Evolutionary conservation across 2,888 invertebrate species (phyloP).

Genomic region (Agriopis aurantiaria): DNA sequence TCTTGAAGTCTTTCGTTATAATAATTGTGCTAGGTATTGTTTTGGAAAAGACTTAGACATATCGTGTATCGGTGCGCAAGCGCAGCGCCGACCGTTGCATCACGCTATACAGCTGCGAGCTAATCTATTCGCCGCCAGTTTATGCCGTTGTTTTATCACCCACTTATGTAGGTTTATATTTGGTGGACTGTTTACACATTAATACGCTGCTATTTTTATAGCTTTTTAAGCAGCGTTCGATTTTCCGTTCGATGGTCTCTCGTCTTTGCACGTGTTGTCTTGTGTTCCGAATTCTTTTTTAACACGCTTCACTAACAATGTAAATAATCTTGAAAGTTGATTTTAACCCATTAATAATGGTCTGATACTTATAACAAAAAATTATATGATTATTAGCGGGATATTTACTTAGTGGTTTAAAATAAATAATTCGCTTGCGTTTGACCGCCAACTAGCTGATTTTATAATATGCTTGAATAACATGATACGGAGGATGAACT

Average conservation of each 20-base stretch:
- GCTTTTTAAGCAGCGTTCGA: background rate
- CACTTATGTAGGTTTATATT: constrained; percentile 13
- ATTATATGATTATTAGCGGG: too few relatives aligned
- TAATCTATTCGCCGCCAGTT: constrained; percentile 4
- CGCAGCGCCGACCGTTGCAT: constrained; percentile 1
- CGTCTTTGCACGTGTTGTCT: too few relatives aligned
- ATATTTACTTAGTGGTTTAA: too few relatives aligned
- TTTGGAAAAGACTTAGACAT: constrained; percentile 3
- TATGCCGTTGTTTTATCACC: constrained; percentile 11
- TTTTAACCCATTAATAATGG: too few relatives aligned
- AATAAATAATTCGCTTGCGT: too few relatives aligned
- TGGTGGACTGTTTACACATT: constrained; percentile 4
- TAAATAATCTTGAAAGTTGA: too few relatives aligned
- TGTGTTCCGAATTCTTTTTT: too few relatives aligned
- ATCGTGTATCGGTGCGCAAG: background rate
- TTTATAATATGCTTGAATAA: too few relatives aligned
- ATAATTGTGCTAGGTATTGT: background rate
- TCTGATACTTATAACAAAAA: too few relatives aligned
- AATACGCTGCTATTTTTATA: background rate
- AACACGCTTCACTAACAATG: too few relatives aligned
- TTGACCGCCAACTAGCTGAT: too few relatives aligned
- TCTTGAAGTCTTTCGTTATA: background rate
- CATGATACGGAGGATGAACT: too few relatives aligned
- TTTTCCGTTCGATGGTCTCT: background rate
- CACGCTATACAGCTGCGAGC: constrained; percentile 1